phyloP scores from a whole-genome alignment of 1,140 invertebrate genomes.

The Eupeodes corollae region DNA sequence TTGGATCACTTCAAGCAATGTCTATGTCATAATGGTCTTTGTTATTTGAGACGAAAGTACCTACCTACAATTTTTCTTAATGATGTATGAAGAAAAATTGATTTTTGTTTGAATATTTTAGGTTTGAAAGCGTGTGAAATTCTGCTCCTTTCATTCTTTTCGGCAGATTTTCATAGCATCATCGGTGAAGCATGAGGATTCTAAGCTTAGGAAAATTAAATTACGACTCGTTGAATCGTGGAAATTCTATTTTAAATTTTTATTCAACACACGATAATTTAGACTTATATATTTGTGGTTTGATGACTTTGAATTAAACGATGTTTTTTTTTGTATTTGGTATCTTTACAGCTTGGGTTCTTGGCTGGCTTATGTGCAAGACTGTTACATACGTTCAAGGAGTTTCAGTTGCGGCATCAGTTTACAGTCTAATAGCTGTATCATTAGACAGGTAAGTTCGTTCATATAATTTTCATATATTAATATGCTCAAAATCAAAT shows the following conservation, averaged over 20 bases:
- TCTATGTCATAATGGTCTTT: no score
- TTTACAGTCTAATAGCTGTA: slow-evolving; percentile 86
- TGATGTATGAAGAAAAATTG: no score
- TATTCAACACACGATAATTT: neutral
- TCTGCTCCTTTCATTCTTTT: no score
- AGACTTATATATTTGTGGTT: neutral
- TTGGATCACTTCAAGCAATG: no score
- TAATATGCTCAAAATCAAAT: neutral
- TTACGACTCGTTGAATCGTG: neutral
- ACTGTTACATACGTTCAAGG: slow-evolving; percentile 88
- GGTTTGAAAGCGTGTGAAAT: no score
- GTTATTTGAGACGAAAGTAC: no score
- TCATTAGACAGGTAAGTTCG: slow-evolving; percentile 78
- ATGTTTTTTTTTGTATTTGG: slow-evolving; percentile 10
- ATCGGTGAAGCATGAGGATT: no score
- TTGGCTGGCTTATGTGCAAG: slow-evolving; percentile 89
- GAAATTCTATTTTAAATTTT: no score
- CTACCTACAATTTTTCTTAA: no score
- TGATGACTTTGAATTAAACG: slow-evolving; percentile 2
- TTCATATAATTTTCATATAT: neutral
- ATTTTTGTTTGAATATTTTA: no score
- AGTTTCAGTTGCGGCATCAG: slow-evolving; percentile 85
- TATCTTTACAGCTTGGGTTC: slow-evolving; percentile 73
- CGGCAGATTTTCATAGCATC: no score
- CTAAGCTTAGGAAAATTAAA: no score